Percentiles rank a stretch among this genome's conserved stretches.
phyloP scores from a whole-genome alignment of 1,140 invertebrate genomes.

The Venustaconcha ellipsiformis region DNA sequence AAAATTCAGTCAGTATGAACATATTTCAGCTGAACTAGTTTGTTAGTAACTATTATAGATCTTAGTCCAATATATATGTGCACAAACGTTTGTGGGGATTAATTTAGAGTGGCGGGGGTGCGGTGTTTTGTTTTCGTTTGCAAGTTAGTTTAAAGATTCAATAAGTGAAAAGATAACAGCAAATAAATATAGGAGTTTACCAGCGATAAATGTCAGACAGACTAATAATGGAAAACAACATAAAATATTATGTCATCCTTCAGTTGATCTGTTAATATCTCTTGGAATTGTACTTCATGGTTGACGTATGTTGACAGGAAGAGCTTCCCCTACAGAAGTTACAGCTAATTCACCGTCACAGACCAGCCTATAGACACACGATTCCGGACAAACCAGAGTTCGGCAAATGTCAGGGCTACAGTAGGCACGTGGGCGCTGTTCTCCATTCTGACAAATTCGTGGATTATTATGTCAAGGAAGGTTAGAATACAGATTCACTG shows the following conservation, averaged over 20 bases:
- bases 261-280: neutral
- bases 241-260: neutral
- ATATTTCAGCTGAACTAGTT: too few species aligned
- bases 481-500: neutral
- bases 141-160: neutral
- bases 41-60: too few species aligned
- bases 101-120: too few species aligned
- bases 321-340: constrained; percentile 19
- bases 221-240: neutral
- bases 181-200: neutral
- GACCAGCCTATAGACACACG: constrained; percentile 6
- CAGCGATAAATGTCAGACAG: neutral
- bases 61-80: too few species aligned
- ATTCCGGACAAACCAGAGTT: constrained; percentile 1
- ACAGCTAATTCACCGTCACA: constrained; percentile 26
- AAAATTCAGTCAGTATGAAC: too few species aligned
- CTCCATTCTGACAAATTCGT: constrained; percentile 24
- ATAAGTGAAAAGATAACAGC: neutral
- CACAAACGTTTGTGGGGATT: too few species aligned
- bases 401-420: constrained; percentile 23
- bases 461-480: constrained; percentile 30
- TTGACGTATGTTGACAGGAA: neutral
- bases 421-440: constrained; percentile 24
- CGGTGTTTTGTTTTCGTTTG: too few species aligned
- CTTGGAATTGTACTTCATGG: neutral